These are phyloP conservation scores for Drosophila lini DNA, from an alignment of 1,140 invertebrate genomes.

Conservation along the genomic window DNA sequence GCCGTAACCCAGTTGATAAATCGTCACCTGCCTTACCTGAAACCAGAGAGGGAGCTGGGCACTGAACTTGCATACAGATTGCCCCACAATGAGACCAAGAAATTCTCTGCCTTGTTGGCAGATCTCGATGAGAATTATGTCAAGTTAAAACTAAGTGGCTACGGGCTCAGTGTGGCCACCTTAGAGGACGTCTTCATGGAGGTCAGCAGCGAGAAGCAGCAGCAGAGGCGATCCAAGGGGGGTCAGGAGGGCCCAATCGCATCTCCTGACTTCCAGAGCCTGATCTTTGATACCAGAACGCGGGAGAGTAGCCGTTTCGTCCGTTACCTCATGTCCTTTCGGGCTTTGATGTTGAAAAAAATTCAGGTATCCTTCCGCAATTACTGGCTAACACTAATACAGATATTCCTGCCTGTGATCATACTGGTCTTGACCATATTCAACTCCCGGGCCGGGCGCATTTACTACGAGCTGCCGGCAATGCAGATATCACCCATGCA, in stretches of 20 bases:
- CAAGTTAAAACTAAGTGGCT: conserved; percentile 87
- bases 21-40: conserved; percentile 66
- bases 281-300: conserved; percentile 20
- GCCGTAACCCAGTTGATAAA: conserved; percentile 63
- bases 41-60: conserved; percentile 65
- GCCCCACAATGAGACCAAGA: conserved; percentile 45
- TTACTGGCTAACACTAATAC: conserved; percentile 86
- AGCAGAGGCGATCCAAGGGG: not conserved
- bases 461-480: conserved; percentile 23
- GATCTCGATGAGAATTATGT: conserved; percentile 53
- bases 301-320: not conserved
- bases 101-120: conserved; percentile 41
- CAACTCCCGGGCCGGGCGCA: conserved; percentile 60
- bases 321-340: conserved; percentile 66
- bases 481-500: conserved; percentile 20
- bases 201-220: conserved; percentile 22
- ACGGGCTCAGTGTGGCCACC: conserved; percentile 96
- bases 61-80: conserved; percentile 70
- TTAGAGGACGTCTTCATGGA: conserved; percentile 94
- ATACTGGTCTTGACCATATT: conserved; percentile 86
- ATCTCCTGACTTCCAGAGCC: not conserved
- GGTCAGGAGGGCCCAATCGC: rapidly evolving
- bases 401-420: conserved; percentile 86
- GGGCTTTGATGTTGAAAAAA: conserved; percentile 87
- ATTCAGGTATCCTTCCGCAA: conserved; percentile 85